Percentiles rank a stretch among this genome's conserved stretches.
Evolutionary conservation across 2,888 invertebrate genomes (phyloP).

Genomic region (Cephus spinipes): DNA sequence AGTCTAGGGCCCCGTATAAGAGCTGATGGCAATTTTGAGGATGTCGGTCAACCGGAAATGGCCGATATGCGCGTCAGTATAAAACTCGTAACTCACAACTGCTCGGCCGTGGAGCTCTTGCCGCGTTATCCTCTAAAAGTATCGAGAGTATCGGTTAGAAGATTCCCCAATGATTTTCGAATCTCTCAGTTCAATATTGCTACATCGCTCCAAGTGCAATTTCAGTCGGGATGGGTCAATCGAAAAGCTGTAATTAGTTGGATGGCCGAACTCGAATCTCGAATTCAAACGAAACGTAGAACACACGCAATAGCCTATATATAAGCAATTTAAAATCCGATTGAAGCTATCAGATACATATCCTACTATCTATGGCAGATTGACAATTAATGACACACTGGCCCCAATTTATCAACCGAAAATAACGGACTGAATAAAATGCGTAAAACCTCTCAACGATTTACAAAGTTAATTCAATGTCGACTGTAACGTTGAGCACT

Average conservation of each 20-base stretch:
- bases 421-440: background rate
- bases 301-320: background rate
- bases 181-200: slow-evolving; percentile 10
- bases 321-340: background rate
- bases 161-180: slow-evolving; percentile 13
- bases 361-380: slow-evolving; percentile 24
- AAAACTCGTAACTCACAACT: slow-evolving; percentile 33
- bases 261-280: background rate
- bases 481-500: background rate
- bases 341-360: background rate
- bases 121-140: slow-evolving; percentile 5
- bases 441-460: background rate
- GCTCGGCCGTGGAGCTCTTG: slow-evolving; percentile 12
- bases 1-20: background rate
- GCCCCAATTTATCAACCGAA: slow-evolving; percentile 18
- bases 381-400: slow-evolving; percentile 48
- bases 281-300: background rate
- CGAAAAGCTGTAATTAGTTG: slow-evolving; percentile 15
- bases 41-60: slow-evolving; percentile 26
- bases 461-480: background rate
- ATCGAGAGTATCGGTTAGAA: slow-evolving; percentile 15
- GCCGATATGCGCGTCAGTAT: slow-evolving; percentile 27
- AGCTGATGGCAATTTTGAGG: slow-evolving; percentile 17
- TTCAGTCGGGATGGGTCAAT: slow-evolving; percentile 24
- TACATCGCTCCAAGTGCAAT: slow-evolving; percentile 11